Percentiles rank a stretch among this genome's conserved stretches.
Conservation (phyloP, 2,888 invertebrate genomes). For the Theretra japonica region DNA sequence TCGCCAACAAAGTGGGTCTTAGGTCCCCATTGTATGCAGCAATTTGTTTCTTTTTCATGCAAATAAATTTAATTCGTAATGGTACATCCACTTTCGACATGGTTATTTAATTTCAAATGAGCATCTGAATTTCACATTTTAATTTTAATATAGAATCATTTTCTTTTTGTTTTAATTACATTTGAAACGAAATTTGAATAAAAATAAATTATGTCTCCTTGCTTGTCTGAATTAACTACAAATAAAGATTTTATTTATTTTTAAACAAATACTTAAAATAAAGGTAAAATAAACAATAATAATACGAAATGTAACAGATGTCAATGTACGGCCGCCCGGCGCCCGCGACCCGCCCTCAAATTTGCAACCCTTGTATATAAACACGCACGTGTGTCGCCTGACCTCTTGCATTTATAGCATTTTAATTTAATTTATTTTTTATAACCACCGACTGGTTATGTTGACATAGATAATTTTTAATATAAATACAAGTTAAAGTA, state of each 20-base stretch:
- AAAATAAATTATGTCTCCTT: too few relatives aligned
- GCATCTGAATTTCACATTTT: too few relatives aligned
- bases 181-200: too few relatives aligned
- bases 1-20: neutral
- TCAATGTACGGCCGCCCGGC: neutral
- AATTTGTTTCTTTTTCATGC: neutral
- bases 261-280: neutral
- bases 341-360: neutral
- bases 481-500: neutral
- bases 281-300: neutral
- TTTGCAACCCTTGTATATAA: neutral
- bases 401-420: neutral
- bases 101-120: too few relatives aligned
- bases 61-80: too few relatives aligned
- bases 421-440: neutral
- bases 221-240: too few relatives aligned
- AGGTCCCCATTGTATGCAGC: slow-evolving; percentile 2
- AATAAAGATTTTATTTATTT: neutral
- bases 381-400: neutral
- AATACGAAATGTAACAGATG: neutral
- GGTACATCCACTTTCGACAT: too few relatives aligned
- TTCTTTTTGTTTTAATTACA: too few relatives aligned
- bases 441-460: neutral
- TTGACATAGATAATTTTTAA: neutral
- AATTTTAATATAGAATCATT: too few relatives aligned